A percentile compares a stretch with the other conserved stretches of the same genome.
These are phyloP conservation scores for Pristionchus maxplancki DNA, from an alignment of 2,888 invertebrate genomes.

Conservation along the genomic window DNA sequence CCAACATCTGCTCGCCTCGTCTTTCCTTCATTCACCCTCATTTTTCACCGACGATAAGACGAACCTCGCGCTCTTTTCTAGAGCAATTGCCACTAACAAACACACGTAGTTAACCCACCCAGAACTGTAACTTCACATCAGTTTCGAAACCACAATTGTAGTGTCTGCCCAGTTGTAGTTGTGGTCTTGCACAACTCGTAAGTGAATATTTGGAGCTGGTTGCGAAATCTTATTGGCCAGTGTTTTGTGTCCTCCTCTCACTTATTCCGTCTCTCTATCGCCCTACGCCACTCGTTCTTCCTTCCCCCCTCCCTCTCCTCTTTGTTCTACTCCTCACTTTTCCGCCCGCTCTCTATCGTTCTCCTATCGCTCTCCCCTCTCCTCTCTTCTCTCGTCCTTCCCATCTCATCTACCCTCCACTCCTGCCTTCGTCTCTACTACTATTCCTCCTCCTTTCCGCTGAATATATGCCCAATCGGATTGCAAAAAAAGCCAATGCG, in stretches of 20 bases:
- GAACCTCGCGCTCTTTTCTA: not conserved
- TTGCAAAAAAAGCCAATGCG: not conserved
- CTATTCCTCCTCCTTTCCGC: slow-evolving; percentile 9
- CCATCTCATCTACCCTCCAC: slow-evolving; percentile 10
- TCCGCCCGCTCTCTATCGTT: not conserved
- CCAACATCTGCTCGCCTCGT: slow-evolving; percentile 30
- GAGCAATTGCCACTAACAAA: not conserved
- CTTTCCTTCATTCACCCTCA: not conserved
- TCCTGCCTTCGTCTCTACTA: not conserved
- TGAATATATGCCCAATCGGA: not conserved
- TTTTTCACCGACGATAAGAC: not conserved
- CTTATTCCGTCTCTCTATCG: slow-evolving; percentile 4
- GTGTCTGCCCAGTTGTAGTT: not conserved
- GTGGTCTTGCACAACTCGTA: not conserved
- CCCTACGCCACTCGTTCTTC: not conserved
- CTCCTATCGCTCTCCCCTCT: not conserved
- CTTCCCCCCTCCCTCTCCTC: not conserved
- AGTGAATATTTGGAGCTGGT: not conserved
- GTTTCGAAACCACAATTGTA: not conserved
- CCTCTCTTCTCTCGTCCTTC: not conserved
- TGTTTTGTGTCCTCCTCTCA: not conserved
- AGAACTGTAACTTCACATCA: not conserved
- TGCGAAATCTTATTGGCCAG: slow-evolving; percentile 38
- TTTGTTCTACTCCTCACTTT: slow-evolving; percentile 5
- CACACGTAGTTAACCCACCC: not conserved